Evolutionary conservation across 2,113 vertebrate species (phyloP).

Genomic region (Ctenomys sociabilis): DNA sequence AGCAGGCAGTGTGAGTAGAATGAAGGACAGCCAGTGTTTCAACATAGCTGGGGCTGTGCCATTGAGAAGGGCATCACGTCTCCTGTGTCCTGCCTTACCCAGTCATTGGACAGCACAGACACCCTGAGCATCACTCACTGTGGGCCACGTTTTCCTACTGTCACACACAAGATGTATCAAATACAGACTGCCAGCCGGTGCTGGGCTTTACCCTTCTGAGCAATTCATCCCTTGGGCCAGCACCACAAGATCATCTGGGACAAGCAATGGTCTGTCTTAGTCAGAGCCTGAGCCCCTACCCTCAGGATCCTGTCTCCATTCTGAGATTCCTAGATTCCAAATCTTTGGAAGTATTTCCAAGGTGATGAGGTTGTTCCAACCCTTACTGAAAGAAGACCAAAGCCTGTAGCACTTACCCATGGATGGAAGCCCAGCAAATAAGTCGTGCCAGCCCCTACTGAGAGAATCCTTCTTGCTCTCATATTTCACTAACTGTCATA

Average conservation of each 20-base stretch:
- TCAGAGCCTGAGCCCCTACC: background rate
- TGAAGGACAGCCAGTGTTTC: slow-evolving; percentile 47
- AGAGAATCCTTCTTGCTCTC: background rate
- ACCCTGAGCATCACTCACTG: background rate
- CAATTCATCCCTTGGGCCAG: background rate
- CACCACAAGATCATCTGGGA: background rate
- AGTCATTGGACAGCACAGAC: background rate
- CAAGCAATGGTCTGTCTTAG: background rate
- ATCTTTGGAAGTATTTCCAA: background rate
- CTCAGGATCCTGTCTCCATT: background rate
- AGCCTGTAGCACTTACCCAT: background rate
- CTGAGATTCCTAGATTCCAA: background rate
- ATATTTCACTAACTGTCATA: background rate
- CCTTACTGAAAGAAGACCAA: background rate
- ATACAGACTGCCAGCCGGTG: background rate
- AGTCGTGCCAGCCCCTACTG: background rate
- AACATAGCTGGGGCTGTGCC: background rate
- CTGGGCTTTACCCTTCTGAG: background rate
- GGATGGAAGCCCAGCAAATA: background rate
- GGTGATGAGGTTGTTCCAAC: background rate
- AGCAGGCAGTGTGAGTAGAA: background rate
- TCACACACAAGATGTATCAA: background rate
- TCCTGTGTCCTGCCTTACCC: background rate
- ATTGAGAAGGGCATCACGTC: background rate
- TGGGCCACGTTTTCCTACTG: background rate